Percentiles rank a stretch among this genome's conserved stretches.
Evolutionary conservation across 2,888 invertebrate genomes (phyloP).

Genomic region (Spisula subtruncata): DNA sequence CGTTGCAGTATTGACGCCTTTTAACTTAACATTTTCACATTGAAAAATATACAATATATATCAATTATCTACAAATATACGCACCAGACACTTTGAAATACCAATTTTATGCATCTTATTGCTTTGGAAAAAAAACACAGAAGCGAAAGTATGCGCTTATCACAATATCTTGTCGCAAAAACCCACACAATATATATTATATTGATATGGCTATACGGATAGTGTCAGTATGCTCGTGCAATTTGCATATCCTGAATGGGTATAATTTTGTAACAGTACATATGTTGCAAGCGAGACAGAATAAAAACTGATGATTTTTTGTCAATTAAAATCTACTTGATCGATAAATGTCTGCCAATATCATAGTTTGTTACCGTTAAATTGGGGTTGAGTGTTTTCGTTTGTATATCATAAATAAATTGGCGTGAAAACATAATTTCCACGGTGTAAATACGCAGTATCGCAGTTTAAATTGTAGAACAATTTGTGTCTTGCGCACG

Average conservation of each 20-base stretch:
- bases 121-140: neutral
- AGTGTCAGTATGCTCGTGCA: neutral
- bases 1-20: too few species aligned
- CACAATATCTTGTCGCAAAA: constrained; percentile 7
- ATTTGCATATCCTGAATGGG: constrained; percentile 12
- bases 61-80: neutral
- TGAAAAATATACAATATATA: neutral
- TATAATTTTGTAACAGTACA: neutral
- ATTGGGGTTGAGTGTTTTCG: neutral
- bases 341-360: constrained; percentile 20
- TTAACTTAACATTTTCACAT: too few species aligned
- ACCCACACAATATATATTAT: neutral
- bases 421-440: neutral
- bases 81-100: neutral
- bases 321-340: neutral
- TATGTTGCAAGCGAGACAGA: neutral
- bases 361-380: neutral
- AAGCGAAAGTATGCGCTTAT: neutral
- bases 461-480: neutral
- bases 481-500: neutral
- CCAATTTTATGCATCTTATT: constrained; percentile 4
- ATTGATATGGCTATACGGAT: neutral
- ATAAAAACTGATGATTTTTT: neutral
- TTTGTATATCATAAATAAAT: constrained; percentile 6
- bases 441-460: neutral